Evolutionary conservation across 2,888 invertebrate genomes (phyloP).

Genomic region (Mesoligia furuncula): DNA sequence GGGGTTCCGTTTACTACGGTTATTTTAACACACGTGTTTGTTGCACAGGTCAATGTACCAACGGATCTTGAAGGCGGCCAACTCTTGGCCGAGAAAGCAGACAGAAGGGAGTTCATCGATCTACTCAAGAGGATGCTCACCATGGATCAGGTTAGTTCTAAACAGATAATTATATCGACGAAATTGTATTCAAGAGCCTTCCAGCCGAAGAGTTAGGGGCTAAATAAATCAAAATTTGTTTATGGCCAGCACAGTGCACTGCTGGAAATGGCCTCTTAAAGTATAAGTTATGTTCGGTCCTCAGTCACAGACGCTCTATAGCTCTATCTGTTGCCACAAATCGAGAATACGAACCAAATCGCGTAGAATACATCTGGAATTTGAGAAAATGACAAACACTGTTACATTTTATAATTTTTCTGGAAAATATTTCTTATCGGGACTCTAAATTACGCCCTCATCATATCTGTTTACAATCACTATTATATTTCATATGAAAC

Average conservation of each 20-base stretch:
- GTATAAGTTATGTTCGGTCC: neutral
- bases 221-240: neutral
- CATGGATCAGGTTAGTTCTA: slow-evolving; percentile 95
- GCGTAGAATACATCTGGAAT: neutral
- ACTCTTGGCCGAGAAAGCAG: slow-evolving; percentile 98
- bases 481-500: neutral
- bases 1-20: neutral
- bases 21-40: slow-evolving; percentile 45
- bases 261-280: neutral
- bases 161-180: neutral
- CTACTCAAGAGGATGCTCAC: slow-evolving; percentile 99
- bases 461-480: neutral
- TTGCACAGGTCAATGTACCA: slow-evolving; percentile 95
- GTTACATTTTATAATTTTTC: neutral
- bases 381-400: neutral
- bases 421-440: neutral
- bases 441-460: neutral
- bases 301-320: neutral
- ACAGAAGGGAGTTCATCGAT: slow-evolving; percentile 99
- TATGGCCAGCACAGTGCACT: neutral
- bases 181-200: neutral
- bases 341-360: neutral
- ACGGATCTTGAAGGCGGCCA: slow-evolving; percentile 99
- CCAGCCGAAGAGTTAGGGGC: neutral
- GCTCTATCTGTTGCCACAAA: neutral